These are phyloP conservation scores for Digitonthophagus gazella DNA, from an alignment of 2,888 invertebrate genomes.

Conservation along the genomic window DNA sequence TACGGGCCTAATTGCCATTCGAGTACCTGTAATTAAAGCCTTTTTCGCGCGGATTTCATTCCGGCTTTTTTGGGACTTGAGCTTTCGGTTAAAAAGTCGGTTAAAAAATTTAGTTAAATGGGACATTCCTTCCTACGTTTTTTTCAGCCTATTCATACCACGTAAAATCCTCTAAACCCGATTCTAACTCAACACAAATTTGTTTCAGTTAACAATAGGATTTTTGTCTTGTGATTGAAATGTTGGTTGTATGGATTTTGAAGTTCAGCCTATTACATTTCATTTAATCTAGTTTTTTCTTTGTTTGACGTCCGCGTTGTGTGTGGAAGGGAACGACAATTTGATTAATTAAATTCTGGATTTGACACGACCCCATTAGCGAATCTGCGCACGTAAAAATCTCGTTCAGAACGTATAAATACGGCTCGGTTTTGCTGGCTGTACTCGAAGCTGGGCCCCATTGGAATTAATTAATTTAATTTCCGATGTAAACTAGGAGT, in stretches of 20 bases:
- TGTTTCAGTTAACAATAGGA: too few relatives aligned
- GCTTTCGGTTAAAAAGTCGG: too few relatives aligned
- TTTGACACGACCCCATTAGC: conserved; percentile 4
- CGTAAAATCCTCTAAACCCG: too few relatives aligned
- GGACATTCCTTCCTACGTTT: neutral
- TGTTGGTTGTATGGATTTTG: too few relatives aligned
- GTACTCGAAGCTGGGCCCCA: neutral
- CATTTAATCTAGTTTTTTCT: neutral
- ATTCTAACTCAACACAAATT: too few relatives aligned
- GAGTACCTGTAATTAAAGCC: conserved; percentile 16
- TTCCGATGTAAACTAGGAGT: neutral
- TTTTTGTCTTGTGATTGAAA: too few relatives aligned
- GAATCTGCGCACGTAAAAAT: neutral
- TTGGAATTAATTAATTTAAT: neutral
- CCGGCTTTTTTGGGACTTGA: neutral
- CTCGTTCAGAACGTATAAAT: neutral
- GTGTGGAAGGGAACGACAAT: neutral
- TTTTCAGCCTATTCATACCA: too few relatives aligned
- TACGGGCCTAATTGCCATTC: conserved; percentile 14
- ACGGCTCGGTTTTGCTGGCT: neutral
- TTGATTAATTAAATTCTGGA: conserved; percentile 9
- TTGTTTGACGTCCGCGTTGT: neutral
- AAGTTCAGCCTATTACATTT: neutral
- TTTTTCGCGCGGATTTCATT: conserved; percentile 13
- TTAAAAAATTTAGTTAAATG: neutral